phyloP scores from a whole-genome alignment of 2,113 vertebrate species.

The Rhizomys pruinosus region DNA sequence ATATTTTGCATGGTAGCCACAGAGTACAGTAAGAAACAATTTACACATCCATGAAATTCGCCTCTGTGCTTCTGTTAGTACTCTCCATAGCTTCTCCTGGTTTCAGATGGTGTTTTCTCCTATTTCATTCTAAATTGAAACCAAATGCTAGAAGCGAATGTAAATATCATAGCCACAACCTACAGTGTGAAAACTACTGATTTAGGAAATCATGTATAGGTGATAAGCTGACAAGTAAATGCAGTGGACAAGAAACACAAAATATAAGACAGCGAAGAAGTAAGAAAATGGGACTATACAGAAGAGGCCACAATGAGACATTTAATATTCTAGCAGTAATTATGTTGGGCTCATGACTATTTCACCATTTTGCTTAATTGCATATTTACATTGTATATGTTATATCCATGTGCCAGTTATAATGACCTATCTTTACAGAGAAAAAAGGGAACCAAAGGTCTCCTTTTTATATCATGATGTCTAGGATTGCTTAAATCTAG shows the following conservation, averaged over 20 bases:
- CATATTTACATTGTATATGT: conserved; percentile 5
- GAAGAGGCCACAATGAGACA: background rate
- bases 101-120: background rate
- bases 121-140: background rate
- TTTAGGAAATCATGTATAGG: background rate
- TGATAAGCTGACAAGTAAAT: background rate
- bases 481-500: background rate
- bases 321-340: background rate
- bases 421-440: conserved; percentile 43
- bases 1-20: background rate
- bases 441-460: background rate
- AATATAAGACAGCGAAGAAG: background rate
- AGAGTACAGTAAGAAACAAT: background rate
- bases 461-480: background rate
- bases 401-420: background rate
- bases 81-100: background rate
- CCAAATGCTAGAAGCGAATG: background rate
- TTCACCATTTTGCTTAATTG: conserved; percentile 55
- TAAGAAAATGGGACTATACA: background rate
- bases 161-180: conserved; percentile 28
- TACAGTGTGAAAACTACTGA: background rate
- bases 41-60: background rate
- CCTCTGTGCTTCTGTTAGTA: background rate
- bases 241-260: background rate
- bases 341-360: conserved; percentile 16